Base-by-base conservation (phyloP, 2,797 vertebrate species). In the Cossypha heuglini region DNA sequence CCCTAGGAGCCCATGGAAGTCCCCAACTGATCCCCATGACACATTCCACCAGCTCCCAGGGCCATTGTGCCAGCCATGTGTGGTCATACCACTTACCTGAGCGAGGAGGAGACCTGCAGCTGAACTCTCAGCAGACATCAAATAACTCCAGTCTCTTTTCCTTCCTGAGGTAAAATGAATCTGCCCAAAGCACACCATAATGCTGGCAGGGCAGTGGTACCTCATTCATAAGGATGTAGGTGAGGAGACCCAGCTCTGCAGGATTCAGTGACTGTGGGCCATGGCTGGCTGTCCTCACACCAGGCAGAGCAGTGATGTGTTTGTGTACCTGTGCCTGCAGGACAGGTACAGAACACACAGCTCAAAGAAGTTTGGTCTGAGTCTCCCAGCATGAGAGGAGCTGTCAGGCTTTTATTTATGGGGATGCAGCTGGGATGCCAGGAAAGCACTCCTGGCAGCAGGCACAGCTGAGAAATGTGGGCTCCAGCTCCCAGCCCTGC, bases 201-300 rank as follows among this genome's bases (percentile, higher is more conserved):
- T 43, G 29, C 17, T 21, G 45, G 29, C 28, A 61, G 55, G 59
- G 38, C 3, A 1, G 43, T 49, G 63, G 2, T 2, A 18, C 33
- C 49, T 58, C 1, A 0, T 35, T 51, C 46, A 31, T 37, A 33
- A 18, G n/a, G 49, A 3, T 16, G 66, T 0, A 22, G 67, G 29
- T 26, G 76, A 67, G 45, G 38, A 80, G 48, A 37, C 8, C 9
- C 67, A 55, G 54, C 54, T 67, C 29, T 31, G 46, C 26, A 16
- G 14, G 10, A 5, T 25, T n/a, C 33, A 24, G 73, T 6, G 25
- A 10, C 22, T 4, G 33, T 13, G 6, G 5, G 58, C 43, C 13
- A 3, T 0, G 33, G 79, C 33, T 18, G 37, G 9, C 24, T 33
- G 29, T 62, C 62, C 42, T 66, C 29, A 2, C 5, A 2, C 6